Evolutionary conservation across 2,888 invertebrate genomes (phyloP).

Genomic region (Morpho achilles): DNA sequence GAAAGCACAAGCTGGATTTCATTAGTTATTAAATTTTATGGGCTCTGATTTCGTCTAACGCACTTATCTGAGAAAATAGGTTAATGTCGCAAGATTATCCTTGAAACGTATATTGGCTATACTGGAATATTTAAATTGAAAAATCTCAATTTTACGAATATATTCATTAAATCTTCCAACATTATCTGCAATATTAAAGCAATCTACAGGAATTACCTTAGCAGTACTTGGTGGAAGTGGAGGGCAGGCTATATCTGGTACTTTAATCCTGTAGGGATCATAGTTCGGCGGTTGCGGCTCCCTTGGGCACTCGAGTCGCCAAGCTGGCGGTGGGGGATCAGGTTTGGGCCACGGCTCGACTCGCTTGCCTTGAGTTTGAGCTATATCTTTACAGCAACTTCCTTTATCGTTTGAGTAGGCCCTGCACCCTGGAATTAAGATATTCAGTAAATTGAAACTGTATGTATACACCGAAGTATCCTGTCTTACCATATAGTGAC

Average conservation of each 20-base stretch:
- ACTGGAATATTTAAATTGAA: not conserved
- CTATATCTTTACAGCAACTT: slow-evolving; percentile 42
- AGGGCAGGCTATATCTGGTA: slow-evolving; percentile 59
- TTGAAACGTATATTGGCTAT: not conserved
- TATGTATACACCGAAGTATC: too few relatives aligned
- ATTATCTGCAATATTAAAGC: too few relatives aligned
- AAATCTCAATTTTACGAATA: not conserved
- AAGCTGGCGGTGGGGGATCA: slow-evolving; percentile 40
- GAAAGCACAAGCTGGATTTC: slow-evolving; percentile 74
- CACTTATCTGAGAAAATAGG: slow-evolving; percentile 42
- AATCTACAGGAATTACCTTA: slow-evolving; percentile 42
- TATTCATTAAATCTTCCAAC: too few relatives aligned
- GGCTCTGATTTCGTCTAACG: slow-evolving; percentile 76
- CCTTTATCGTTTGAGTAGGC: slow-evolving; percentile 46
- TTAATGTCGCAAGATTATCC: slow-evolving; percentile 29
- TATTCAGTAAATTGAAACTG: not conserved
- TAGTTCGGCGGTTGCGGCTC: slow-evolving; percentile 59
- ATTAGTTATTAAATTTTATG: slow-evolving; percentile 63
- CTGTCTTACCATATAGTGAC: too few relatives aligned
- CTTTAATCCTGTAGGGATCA: slow-evolving; percentile 66
- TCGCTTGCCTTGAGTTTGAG: slow-evolving; percentile 47
- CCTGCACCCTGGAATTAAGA: slow-evolving; percentile 33
- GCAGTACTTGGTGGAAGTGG: slow-evolving; percentile 58
- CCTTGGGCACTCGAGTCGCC: slow-evolving; percentile 50
- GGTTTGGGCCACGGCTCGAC: slow-evolving; percentile 58